phyloP scores from a whole-genome alignment of 2,888 invertebrate genomes.

The Bhutanitis thaidina region DNA sequence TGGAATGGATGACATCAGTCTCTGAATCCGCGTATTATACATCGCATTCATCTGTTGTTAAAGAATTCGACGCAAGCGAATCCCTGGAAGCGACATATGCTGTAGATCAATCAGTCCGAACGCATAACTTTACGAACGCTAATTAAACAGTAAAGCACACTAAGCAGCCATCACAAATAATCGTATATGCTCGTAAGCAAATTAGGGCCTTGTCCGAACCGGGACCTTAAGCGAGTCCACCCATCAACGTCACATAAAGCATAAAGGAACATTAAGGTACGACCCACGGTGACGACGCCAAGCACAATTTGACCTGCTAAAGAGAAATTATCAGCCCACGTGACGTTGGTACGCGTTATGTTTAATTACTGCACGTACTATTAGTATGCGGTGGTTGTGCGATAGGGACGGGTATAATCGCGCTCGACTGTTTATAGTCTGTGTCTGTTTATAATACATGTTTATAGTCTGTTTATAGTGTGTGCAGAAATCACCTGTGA shows the following conservation, averaged over 20 bases:
- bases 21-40: no score
- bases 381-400: slow-evolving; percentile 31
- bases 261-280: slow-evolving; percentile 29
- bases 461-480: no score
- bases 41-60: no score
- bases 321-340: slow-evolving; percentile 59
- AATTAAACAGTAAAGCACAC: slow-evolving; percentile 5
- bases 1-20: no score
- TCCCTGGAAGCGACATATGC: no score
- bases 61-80: no score
- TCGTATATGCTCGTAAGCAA: slow-evolving; percentile 1
- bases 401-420: slow-evolving; percentile 21
- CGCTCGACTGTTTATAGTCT: no score
- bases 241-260: slow-evolving; percentile 34
- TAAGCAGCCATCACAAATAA: slow-evolving; percentile 12
- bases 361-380: slow-evolving; percentile 48
- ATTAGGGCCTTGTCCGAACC: slow-evolving; percentile 13
- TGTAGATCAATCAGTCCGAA: neutral
- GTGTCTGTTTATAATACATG: no score
- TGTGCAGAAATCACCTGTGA: no score
- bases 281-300: slow-evolving; percentile 27
- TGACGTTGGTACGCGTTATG: slow-evolving; percentile 55
- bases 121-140: neutral
- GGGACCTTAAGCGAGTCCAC: slow-evolving; percentile 5
- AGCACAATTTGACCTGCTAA: slow-evolving; percentile 40